Conservation (phyloP, 2,113 vertebrate species). For the Naja naja region DNA sequence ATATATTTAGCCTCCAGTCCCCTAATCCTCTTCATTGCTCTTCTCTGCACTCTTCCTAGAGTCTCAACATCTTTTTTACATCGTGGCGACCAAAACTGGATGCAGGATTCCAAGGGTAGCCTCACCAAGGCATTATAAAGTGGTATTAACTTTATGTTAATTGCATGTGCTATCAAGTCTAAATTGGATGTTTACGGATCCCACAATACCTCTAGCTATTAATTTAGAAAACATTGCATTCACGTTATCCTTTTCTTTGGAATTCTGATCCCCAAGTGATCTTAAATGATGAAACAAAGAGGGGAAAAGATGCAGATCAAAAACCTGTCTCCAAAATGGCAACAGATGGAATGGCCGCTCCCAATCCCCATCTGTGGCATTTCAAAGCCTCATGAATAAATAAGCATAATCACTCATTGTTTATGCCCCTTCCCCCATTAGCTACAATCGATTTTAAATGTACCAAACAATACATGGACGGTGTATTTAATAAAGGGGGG, state of each 20-base stretch:
- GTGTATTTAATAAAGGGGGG: not conserved
- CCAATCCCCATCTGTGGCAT: too few species aligned
- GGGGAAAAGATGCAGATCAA: not conserved
- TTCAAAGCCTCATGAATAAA: not conserved
- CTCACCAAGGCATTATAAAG: too few species aligned
- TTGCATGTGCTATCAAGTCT: too few species aligned
- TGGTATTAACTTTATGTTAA: too few species aligned
- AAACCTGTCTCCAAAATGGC: not conserved
- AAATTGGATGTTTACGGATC: too few species aligned
- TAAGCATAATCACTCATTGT: not conserved
- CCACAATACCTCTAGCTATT: too few species aligned
- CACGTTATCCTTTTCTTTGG: not conserved
- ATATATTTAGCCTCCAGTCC: too few species aligned
- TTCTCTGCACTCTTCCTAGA: too few species aligned
- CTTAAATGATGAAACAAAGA: not conserved
- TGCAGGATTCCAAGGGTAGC: too few species aligned
- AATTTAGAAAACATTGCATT: not conserved
- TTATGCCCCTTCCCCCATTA: not conserved
- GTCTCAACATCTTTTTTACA: too few species aligned
- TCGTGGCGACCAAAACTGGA: too few species aligned
- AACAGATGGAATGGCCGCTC: not conserved
- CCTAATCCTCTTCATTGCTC: too few species aligned
- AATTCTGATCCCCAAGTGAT: not conserved
- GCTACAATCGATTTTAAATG: not conserved
- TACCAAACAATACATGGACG: not conserved